These are phyloP conservation scores for Porphyrio hochstetteri DNA, from an alignment of 2,113 vertebrate species.

Conservation along the genomic window DNA sequence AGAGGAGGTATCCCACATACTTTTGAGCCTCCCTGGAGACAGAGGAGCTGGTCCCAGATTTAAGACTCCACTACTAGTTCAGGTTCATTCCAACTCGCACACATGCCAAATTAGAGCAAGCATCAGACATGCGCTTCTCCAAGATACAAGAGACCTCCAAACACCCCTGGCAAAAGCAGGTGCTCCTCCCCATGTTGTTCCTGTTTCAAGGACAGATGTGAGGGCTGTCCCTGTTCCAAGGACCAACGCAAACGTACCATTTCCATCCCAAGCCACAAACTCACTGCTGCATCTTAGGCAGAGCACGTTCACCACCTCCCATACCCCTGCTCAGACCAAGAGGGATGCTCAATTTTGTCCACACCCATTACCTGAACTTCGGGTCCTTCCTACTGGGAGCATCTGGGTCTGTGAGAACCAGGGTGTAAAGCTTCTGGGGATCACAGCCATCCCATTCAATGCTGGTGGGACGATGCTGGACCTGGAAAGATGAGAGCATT, in stretches of 20 bases:
- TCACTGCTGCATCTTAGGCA: neutral
- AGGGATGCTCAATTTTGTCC: neutral
- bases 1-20: accelerated
- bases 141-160: neutral
- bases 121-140: neutral
- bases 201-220: neutral
- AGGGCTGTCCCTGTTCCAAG: neutral
- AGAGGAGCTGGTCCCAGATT: neutral
- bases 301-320: neutral
- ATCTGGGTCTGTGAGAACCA: conserved; percentile 92
- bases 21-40: neutral
- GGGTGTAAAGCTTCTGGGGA: conserved; percentile 86
- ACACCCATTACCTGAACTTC: conserved; percentile 83
- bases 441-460: conserved; percentile 89
- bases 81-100: neutral
- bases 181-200: neutral
- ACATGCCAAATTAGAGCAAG: neutral
- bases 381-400: conserved; percentile 93
- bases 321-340: neutral
- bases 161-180: neutral
- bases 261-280: neutral
- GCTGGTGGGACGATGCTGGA: conserved; percentile 85
- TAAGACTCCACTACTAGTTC: neutral
- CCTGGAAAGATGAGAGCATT: conserved; percentile 68
- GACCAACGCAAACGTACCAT: neutral